A percentile compares a stretch with the other conserved stretches of the same genome.
phyloP scores from a whole-genome alignment of 2,888 invertebrate genomes.

The Apamea epomidion region DNA sequence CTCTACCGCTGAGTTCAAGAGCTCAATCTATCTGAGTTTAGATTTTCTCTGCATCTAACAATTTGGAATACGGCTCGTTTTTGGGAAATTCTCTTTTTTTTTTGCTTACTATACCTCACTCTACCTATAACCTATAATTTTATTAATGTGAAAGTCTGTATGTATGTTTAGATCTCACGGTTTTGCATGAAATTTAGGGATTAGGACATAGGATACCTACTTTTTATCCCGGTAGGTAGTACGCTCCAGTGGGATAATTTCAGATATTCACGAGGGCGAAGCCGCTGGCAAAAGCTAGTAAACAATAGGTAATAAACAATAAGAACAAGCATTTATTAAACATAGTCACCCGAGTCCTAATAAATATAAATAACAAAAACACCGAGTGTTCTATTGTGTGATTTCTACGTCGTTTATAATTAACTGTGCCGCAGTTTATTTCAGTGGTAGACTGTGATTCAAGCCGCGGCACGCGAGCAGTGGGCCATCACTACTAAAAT shows the following conservation, averaged over 20 bases:
- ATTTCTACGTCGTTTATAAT: constrained; percentile 42
- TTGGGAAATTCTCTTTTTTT: not conserved
- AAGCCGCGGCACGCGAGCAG: constrained; percentile 62
- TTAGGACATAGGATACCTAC: too few relatives aligned
- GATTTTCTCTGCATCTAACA: not conserved
- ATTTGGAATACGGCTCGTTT: not conserved
- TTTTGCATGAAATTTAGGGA: not conserved
- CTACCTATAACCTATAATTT: too few relatives aligned
- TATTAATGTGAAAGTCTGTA: not conserved
- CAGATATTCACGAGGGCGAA: not conserved
- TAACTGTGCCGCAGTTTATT: constrained; percentile 54
- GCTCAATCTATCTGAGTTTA: not conserved
- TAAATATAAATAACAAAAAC: constrained; percentile 7
- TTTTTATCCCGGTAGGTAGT: not conserved
- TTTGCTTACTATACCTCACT: not conserved
- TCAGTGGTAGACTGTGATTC: constrained; percentile 53
- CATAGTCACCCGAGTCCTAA: not conserved
- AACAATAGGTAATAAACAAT: not conserved
- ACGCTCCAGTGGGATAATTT: not conserved
- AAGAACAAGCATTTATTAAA: not conserved
- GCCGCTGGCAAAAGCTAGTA: not conserved
- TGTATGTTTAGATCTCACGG: not conserved
- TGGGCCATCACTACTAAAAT: constrained; percentile 69
- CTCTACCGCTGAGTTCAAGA: not conserved
- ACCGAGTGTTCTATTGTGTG: constrained; percentile 24